A percentile compares a stretch with the other conserved stretches of the same genome.
phyloP scores from a whole-genome alignment of 2,797 vertebrate species.

The Aulostomus chinensis region DNA sequence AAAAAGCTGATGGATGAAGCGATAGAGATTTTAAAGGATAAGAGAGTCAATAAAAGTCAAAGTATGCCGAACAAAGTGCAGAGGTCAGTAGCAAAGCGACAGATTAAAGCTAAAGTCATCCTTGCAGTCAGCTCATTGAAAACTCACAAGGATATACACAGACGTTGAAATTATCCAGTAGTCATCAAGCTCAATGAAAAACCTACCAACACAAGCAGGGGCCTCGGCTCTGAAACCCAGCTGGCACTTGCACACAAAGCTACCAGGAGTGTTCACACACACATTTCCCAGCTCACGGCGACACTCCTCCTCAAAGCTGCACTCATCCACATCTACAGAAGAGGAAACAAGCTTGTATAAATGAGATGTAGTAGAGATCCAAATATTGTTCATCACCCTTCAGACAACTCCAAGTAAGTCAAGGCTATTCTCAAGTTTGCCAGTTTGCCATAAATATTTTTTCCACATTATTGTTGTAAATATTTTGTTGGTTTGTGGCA shows the following conservation, averaged over 20 bases:
- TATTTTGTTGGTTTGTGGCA: too few relatives aligned
- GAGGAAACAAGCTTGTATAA: too few relatives aligned
- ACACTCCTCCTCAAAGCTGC: constrained; percentile 80
- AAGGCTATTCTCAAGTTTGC: too few relatives aligned
- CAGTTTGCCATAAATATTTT: too few relatives aligned
- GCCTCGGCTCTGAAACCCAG: constrained; percentile 75
- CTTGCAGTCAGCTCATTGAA: constrained; percentile 4
- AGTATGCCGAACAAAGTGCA: background rate
- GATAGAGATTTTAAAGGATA: background rate
- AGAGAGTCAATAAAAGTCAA: background rate
- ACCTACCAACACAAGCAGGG: constrained; percentile 75
- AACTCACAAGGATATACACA: too few relatives aligned
- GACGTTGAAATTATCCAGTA: background rate
- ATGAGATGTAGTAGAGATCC: background rate
- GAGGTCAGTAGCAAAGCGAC: constrained; percentile 29
- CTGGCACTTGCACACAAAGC: constrained; percentile 80
- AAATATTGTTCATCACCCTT: too few relatives aligned
- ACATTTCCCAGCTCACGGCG: constrained; percentile 77
- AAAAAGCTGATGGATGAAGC: background rate
- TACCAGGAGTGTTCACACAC: constrained; percentile 82
- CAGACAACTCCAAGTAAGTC: too few relatives aligned
- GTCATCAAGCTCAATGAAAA: background rate
- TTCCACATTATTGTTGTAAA: too few relatives aligned
- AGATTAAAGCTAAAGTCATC: constrained; percentile 11
- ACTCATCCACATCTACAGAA: constrained; percentile 82